A percentile compares a stretch with the other conserved stretches of the same genome.
Evolutionary conservation across 2,113 vertebrate species (phyloP).

Genomic region (Tachycineta bicolor): DNA sequence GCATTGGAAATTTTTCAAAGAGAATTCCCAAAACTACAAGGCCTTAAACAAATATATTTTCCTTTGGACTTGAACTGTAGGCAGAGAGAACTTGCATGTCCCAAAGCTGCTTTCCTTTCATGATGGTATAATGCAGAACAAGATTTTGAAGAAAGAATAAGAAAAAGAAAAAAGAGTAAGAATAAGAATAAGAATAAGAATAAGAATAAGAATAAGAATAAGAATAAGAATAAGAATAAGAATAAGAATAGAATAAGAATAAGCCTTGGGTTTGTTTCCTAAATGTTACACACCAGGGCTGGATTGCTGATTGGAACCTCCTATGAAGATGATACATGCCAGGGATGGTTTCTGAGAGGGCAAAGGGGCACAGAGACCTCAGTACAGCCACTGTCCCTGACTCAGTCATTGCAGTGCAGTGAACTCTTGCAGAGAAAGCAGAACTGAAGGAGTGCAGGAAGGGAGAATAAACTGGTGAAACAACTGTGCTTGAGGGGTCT

Average conservation of each 20-base stretch:
- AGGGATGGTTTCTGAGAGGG: neutral
- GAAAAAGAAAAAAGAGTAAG: neutral
- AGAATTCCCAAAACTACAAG: neutral
- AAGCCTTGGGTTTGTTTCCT: neutral
- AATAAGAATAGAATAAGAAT: neutral
- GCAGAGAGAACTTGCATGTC: neutral
- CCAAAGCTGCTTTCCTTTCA: neutral
- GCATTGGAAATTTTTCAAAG: neutral
- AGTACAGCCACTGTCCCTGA: neutral
- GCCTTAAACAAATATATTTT: neutral
- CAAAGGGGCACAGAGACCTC: neutral
- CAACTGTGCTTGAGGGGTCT: neutral
- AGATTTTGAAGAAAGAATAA: neutral
- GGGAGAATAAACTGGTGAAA: neutral
- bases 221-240: neutral
- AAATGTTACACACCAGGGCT: neutral
- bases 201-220: neutral
- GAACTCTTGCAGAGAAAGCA: neutral
- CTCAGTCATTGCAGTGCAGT: fast-evolving
- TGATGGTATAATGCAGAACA: neutral
- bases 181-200: neutral
- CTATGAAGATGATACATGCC: neutral
- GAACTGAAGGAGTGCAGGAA: neutral
- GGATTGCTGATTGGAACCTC: neutral
- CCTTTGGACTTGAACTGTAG: neutral